A percentile compares a stretch with the other conserved stretches of the same genome.
Evolutionary conservation across 1,140 invertebrate species (phyloP).

Genomic region (Diabrotica undecimpunctata): DNA sequence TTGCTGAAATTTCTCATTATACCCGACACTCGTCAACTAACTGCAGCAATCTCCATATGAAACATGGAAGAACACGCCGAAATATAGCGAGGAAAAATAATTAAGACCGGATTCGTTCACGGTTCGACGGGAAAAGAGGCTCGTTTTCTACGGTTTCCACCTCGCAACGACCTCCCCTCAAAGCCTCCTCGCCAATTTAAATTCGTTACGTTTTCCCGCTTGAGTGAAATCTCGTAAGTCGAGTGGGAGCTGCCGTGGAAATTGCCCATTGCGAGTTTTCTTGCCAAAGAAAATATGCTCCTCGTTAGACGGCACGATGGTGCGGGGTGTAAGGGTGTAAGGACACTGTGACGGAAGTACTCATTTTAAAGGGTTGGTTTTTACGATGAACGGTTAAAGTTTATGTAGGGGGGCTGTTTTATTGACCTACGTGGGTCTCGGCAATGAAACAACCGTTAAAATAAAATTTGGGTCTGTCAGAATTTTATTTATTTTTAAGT

Average conservation of each 20-base stretch:
- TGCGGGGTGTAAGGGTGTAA: too few relatives aligned
- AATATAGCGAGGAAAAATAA: slow-evolving; percentile 3
- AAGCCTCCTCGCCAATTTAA: neutral
- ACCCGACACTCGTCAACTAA: neutral
- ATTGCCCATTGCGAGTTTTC: too few relatives aligned
- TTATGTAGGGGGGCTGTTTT: too few relatives aligned
- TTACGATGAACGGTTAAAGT: too few relatives aligned
- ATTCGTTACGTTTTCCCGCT: neutral
- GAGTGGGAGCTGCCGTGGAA: neutral
- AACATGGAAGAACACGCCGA: neutral
- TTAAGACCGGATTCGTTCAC: slow-evolving; percentile 4
- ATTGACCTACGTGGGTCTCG: too few relatives aligned
- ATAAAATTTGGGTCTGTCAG: too few relatives aligned
- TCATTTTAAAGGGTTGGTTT: too few relatives aligned
- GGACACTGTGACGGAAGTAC: too few relatives aligned
- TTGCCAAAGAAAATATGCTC: too few relatives aligned
- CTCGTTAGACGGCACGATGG: too few relatives aligned
- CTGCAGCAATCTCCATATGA: neutral
- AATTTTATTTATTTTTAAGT: too few relatives aligned
- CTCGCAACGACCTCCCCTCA: neutral
- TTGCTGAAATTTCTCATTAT: neutral
- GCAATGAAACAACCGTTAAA: too few relatives aligned
- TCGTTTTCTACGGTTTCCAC: slow-evolving; percentile 1
- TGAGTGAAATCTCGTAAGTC: slow-evolving; percentile 2
- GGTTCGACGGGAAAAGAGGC: neutral